Evolutionary conservation across 2,888 invertebrate species (phyloP).

Genomic region (Clanis bilineata): DNA sequence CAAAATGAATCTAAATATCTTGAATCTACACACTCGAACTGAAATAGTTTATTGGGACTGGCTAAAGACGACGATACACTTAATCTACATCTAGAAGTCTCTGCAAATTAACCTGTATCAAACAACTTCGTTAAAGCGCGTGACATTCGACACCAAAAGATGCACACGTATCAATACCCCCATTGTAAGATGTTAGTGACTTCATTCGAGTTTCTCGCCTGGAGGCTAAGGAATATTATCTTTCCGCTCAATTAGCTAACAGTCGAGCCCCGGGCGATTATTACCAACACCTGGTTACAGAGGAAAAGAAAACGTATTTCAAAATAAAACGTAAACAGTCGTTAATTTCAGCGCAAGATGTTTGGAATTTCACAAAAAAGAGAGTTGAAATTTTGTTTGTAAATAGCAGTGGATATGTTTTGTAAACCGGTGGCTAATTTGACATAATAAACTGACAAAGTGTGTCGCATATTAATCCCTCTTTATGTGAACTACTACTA

Average conservation of each 20-base stretch:
- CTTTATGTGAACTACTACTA: background rate
- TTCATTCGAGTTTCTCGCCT: constrained; percentile 22
- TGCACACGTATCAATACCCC: background rate
- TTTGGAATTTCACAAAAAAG: constrained; percentile 41
- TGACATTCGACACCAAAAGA: background rate
- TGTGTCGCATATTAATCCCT: constrained; percentile 10
- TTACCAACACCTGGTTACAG: constrained; percentile 50
- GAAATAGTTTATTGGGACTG: no score
- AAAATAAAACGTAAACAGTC: constrained; percentile 35
- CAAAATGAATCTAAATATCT: no score
- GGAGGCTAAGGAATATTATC: constrained; percentile 50
- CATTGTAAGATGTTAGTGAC: background rate
- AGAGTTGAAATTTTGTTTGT: constrained; percentile 44
- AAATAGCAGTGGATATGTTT: constrained; percentile 41
- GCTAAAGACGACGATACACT: background rate
- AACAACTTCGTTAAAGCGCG: background rate
- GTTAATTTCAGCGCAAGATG: constrained; percentile 40
- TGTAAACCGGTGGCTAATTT: constrained; percentile 33
- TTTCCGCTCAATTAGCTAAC: constrained; percentile 53
- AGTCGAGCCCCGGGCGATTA: constrained; percentile 43
- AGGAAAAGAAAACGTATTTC: constrained; percentile 31
- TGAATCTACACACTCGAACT: no score
- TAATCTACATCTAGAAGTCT: background rate
- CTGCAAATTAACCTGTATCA: background rate
- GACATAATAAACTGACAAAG: constrained; percentile 17